These are phyloP conservation scores for Drosophila lini DNA, from an alignment of 1,140 invertebrate genomes.

Conservation along the genomic window DNA sequence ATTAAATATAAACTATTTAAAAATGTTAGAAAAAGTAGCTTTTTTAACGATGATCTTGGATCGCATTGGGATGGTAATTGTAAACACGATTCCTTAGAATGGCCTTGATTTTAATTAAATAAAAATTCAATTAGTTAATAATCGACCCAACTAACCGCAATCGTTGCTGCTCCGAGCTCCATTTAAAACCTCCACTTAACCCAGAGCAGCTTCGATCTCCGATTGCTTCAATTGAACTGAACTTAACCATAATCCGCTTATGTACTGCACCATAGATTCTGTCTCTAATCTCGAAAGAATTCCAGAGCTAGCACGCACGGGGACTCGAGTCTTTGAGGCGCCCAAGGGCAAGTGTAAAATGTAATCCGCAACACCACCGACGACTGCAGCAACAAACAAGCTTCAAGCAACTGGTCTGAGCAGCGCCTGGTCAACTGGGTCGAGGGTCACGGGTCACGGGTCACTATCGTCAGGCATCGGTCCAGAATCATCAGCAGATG, in stretches of 20 bases:
- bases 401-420: conserved; percentile 20
- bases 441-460: conserved; percentile 10
- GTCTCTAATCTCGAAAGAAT: conserved; percentile 46
- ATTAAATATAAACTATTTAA: background rate
- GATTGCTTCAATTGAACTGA: conserved; percentile 31
- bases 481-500: conserved; percentile 43
- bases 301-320: conserved; percentile 22
- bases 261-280: conserved; percentile 50
- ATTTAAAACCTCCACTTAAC: background rate
- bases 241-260: conserved; percentile 18
- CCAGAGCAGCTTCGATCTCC: conserved; percentile 21
- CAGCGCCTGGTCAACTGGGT: conserved; percentile 40
- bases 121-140: background rate
- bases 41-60: background rate
- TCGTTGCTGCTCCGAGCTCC: conserved; percentile 21
- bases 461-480: conserved; percentile 28
- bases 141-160: conserved; percentile 26
- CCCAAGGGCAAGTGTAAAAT: conserved; percentile 56
- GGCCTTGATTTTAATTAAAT: background rate
- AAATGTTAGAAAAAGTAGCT: background rate
- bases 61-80: background rate
- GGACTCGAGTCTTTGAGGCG: conserved; percentile 16
- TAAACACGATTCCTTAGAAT: conserved; percentile 1
- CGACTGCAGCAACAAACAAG: conserved; percentile 40
- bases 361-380: conserved; percentile 39